Base-by-base conservation (phyloP, 2,113 vertebrate genomes). In the Eurystomus gularis region DNA sequence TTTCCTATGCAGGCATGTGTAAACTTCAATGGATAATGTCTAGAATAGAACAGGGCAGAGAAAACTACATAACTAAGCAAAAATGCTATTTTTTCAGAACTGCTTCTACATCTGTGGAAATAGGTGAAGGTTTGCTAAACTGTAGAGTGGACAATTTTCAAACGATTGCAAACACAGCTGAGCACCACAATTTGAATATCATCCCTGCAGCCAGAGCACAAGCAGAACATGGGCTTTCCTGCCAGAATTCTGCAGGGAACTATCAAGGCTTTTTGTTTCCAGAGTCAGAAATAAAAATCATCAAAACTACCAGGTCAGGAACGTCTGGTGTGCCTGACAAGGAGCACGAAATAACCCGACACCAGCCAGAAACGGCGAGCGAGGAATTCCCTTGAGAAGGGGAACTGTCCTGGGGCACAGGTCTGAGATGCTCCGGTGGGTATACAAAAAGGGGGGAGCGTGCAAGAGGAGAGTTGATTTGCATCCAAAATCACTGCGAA, bases 41-140 rank as follows among this genome's bases (percentile, higher is more conserved):
- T n/a, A 61, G 64, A 44, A 49, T 17, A 80, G 28, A 91, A 64
- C 42, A 62, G 28, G 37, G 42, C 8, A 70, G 37, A 65, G 40
- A 66, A 83, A 94, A 91, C 57, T 25, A 69, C n/a, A 23, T 16
- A 48, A 57, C 37, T 48, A 73, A 89, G 84, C 69, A 86, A 78
- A 93, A 93, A 40, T 17, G 28, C 8, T 29, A 0, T 4, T 37
- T 60, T 51, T 29, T 42, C 23, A 1, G 13, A 91, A 80, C 46
- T 93, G 42, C 37, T 83, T 83, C 60, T 26, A 18, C 54, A 37
- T 39, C 31, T 73, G 51, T 81, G 19, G 60, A 81, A 75, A 88
- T 23, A 82, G 64, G 49, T 73, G 48, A 78, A 70, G 51, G 44
- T 78, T 72, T 78, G 55, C 84, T 75, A 6, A 66, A 42, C 26